Base-by-base conservation (phyloP, 2,797 vertebrate species). In the Okamejei kenojei region DNA sequence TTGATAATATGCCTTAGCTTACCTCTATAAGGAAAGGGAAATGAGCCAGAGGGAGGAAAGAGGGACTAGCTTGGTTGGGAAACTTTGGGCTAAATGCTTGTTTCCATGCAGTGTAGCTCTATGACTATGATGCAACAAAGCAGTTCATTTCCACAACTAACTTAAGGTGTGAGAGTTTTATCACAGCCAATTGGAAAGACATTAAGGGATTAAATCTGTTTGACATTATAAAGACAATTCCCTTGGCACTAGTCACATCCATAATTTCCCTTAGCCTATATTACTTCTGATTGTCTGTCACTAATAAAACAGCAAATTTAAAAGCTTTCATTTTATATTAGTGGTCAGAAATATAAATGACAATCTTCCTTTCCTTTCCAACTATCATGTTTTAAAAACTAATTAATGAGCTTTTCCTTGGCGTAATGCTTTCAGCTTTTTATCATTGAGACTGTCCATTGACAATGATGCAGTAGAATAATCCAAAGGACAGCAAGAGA, bases 381-480 rank as follows among this genome's bases (percentile, higher is more conserved):
- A 15, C 63, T 2, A 7, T 13, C 29, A 21, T 88, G 19, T 86
- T 86, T 71, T 71, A 54, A 54, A 54, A 54, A 65, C 61, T 88
- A 88, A 88, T 88, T 35, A 88, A 68, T 88, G n/a, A 68, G 61
- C 65, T 88, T 68, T 35, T 68, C 61, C n/a, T 86, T 65, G 65
- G 63, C 32, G 35, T 88, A 3, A n/a, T 88, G 35, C 84, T 9
- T 35, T 88, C 17, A 65, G n/a, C 21, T 35, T 68, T 63, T 65
- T 61, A n/a, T 86, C 17, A 32, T 88, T 1, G 63, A 17, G n/a
- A 29, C n/a, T 88, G 84, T 32, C 17, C 21, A 35, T 88, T 88
- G 84, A 88, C 84, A 68, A 35, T 88, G 84, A 88, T 88, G n/a
- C 63, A 88, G 65, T 35, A 63, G 63, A 88, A 32, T 17, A n/a